Percentiles rank a stretch among this genome's conserved stretches.
Conservation (phyloP, 2,113 vertebrate genomes). For the Himantopus leucocephalus region DNA sequence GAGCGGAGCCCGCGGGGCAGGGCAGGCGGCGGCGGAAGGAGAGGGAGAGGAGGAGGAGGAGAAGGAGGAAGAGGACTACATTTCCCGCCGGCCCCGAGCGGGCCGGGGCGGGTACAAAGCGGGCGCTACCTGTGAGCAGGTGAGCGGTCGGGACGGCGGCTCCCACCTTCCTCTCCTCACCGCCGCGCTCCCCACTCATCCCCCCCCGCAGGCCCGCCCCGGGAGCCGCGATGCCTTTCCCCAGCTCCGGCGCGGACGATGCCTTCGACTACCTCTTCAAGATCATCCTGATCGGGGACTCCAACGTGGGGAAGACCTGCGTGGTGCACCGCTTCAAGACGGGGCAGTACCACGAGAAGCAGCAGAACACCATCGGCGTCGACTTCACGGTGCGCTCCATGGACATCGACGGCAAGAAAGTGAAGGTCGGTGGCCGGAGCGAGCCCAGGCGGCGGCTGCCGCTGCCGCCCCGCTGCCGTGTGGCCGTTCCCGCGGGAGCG, state of each 20-base stretch:
- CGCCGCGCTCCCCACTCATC: no score
- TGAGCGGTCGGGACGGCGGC: accelerated
- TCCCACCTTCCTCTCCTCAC: no score
- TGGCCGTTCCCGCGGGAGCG: accelerated
- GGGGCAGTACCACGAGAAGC: conserved; percentile 84
- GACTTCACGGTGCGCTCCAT: conserved; percentile 93
- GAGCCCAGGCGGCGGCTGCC: not conserved
- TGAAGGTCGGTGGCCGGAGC: conserved; percentile 80
- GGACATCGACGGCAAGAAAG: conserved; percentile 89
- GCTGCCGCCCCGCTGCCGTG: no score
- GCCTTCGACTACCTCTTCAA: conserved; percentile 93
- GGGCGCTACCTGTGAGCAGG: conserved; percentile 65
- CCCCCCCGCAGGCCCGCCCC: not conserved
- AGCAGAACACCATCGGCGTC: conserved; percentile 95
- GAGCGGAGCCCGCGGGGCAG: not conserved
- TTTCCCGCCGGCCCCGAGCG: conserved; percentile 79
- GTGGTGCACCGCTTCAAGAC: conserved; percentile 92
- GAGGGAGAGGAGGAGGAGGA: no score
- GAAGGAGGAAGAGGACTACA: conserved; percentile 21
- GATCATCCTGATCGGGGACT: conserved; percentile 94
- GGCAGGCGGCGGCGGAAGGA: no score
- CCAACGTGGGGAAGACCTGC: conserved; percentile 94
- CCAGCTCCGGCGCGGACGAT: conserved; percentile 76
- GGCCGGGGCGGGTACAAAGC: conserved; percentile 69
- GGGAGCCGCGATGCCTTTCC: conserved; percentile 76